phyloP scores from a whole-genome alignment of 2,888 invertebrate genomes.

The Steromphala cineraria region DNA sequence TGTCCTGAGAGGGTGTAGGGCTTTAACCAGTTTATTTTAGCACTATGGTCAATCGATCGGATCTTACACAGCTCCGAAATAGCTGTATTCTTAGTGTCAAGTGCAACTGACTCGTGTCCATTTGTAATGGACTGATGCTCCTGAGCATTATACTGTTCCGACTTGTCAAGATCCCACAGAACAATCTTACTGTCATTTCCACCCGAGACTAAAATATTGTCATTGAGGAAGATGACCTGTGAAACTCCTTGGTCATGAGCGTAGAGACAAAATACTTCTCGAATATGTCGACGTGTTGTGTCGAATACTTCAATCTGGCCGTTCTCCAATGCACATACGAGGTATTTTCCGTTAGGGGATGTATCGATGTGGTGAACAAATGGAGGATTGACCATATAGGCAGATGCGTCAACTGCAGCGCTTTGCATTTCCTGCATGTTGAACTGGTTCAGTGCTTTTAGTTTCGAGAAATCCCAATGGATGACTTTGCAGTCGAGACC shows the following conservation, averaged over 20 bases:
- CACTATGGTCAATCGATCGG: conserved; percentile 51
- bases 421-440: conserved; percentile 70
- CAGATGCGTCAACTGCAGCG: conserved; percentile 51
- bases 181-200: conserved; percentile 68
- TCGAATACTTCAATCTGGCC: conserved; percentile 69
- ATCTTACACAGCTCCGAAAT: conserved; percentile 25
- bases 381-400: conserved; percentile 71
- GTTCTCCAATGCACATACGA: conserved; percentile 71
- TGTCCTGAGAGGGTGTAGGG: conserved; percentile 46
- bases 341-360: conserved; percentile 52
- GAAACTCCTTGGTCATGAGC: conserved; percentile 71
- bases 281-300: conserved; percentile 55
- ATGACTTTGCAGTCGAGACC: conserved; percentile 71
- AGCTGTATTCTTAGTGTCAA: conserved; percentile 2
- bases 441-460: conserved; percentile 64
- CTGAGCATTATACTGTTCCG: conserved; percentile 36
- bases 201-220: conserved; percentile 60
- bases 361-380: conserved; percentile 67
- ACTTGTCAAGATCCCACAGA: conserved; percentile 65
- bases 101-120: conserved; percentile 23
- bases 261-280: conserved; percentile 58
- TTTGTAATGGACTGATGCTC: conserved; percentile 24
- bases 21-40: conserved; percentile 72
- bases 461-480: conserved; percentile 72
- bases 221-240: conserved; percentile 69